Evolutionary conservation across 2,888 invertebrate species (phyloP), one percentile per base, ranked within the genome.

Genomic region (Tineola bisselliella): DNA sequence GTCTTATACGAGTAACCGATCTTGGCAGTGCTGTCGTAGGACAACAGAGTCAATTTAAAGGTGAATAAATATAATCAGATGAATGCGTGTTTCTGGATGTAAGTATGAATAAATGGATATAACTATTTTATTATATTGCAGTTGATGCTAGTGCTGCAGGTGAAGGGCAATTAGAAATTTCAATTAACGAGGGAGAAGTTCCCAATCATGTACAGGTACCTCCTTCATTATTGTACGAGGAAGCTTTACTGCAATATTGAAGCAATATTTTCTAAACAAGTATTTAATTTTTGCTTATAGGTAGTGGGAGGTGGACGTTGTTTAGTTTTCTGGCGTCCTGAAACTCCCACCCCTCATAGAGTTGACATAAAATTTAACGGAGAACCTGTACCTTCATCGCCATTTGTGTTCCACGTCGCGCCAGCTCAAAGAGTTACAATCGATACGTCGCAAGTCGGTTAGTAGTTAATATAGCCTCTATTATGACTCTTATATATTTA

Each of bases 121-220:
- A 44, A 44, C 5, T n/a, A 15, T 44, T 44, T 38, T n/a, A 31
- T 31, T 31, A 31, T 31, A 8, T 38, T 38, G 25, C 87, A 96
- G 99, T 99, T 79, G 98, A 99, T 84, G 99, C 98, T 59, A 96
- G 96, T 75, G 95, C 97, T 74, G 99, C 99, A 60, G 99, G 99
- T 44, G 99, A 99, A 89, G 99, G 99, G 59, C 98, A 99, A 86
- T 89, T 99, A 72, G 99, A 99, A 90, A 99, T 99, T 74, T 98
- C 98, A 70, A 98, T 99, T 76, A 99, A 99, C 81, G 97, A 98
- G 87, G 99, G 99, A 67, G 96, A 98, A 89, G 97, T 99, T 64
- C 98, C 99, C 58, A 99, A 99, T 88, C 97, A 98, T 80, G 98
- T 99, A 19, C 94, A 94, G 88, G 88, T 87, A 72, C 77, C 25